These are phyloP conservation scores for Dugesia japonica DNA, from an alignment of 2,888 invertebrate genomes.

Conservation along the genomic window DNA sequence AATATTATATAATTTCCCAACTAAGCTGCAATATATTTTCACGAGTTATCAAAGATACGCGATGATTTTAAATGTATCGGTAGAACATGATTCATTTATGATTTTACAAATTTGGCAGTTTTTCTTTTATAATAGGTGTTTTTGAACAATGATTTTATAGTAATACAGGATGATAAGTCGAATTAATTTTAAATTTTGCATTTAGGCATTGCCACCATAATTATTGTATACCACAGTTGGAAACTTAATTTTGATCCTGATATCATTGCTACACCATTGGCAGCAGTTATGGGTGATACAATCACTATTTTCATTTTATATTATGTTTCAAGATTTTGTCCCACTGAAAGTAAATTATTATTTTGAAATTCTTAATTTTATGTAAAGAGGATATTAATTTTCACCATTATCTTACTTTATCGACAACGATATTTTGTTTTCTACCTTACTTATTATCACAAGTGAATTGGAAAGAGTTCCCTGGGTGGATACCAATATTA, in stretches of 20 bases:
- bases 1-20: too few relatives aligned
- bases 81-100: too few relatives aligned
- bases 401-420: neutral
- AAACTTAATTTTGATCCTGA: constrained; percentile 12
- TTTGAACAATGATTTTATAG: too few relatives aligned
- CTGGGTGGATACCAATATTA: neutral
- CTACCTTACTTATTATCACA: neutral
- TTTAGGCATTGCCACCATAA: neutral
- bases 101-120: too few relatives aligned
- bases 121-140: too few relatives aligned
- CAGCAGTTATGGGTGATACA: neutral
- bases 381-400: neutral
- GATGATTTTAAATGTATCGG: too few relatives aligned
- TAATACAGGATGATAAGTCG: too few relatives aligned
- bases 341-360: neutral
- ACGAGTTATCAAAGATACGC: too few relatives aligned
- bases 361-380: neutral
- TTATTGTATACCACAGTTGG: neutral
- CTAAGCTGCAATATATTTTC: too few relatives aligned
- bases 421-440: neutral
- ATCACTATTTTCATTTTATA: neutral
- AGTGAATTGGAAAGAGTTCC: neutral
- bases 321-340: neutral
- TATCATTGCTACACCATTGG: neutral
- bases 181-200: too few relatives aligned